These are phyloP conservation scores for Pristis pectinata DNA, from an alignment of 2,797 vertebrate genomes.

Conservation along the genomic window DNA sequence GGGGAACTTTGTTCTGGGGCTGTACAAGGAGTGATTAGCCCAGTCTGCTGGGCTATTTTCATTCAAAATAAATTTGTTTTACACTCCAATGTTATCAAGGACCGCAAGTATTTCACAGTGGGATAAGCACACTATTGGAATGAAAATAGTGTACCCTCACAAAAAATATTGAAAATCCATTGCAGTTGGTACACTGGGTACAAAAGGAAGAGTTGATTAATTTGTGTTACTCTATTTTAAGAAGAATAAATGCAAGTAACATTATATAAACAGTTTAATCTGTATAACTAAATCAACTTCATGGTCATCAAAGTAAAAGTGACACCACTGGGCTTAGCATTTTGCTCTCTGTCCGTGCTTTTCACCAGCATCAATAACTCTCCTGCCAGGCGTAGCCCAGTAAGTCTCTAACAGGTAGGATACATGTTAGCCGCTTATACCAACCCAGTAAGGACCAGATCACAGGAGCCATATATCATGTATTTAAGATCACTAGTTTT, in stretches of 20 bases:
- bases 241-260: background rate
- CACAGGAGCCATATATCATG: background rate
- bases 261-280: background rate
- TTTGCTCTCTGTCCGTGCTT: background rate
- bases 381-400: background rate
- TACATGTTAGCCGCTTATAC: too few relatives aligned
- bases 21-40: background rate
- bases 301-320: background rate
- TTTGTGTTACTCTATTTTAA: background rate
- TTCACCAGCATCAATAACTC: background rate
- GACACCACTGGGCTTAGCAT: background rate
- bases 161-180: background rate
- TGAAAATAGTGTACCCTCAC: background rate
- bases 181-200: background rate
- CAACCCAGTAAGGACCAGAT: background rate
- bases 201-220: background rate
- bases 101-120: background rate
- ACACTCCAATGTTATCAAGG: background rate
- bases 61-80: background rate
- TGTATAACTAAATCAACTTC: background rate
- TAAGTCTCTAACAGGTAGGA: background rate
- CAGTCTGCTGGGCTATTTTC: background rate
- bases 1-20: background rate
- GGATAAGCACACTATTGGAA: background rate
- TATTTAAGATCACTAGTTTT: background rate